Evolutionary conservation across 1,140 invertebrate genomes (phyloP), one percentile per base, ranked within the genome.

Genomic region (Hylyphantes graminicola): DNA sequence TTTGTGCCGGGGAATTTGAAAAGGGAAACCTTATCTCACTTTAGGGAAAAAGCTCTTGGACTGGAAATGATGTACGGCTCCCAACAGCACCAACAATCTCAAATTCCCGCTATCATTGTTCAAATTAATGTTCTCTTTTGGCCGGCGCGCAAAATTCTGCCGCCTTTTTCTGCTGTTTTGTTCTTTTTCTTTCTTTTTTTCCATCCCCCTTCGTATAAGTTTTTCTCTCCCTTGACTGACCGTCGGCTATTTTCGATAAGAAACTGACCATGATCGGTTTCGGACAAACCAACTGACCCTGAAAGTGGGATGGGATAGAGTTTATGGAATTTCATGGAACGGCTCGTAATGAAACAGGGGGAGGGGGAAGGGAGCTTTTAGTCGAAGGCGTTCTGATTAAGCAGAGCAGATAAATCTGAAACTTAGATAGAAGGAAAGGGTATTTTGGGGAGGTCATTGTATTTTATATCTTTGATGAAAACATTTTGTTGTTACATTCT

Each of bases 21-120:
- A 81, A 73, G 79, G 21, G 67, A 81, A 81, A 72, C 55, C 57
- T 73, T 73, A 68, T 64, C 64, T 73, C 48, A 8, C 17, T 54
- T n/a, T 68, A 17, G 65, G 35, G 50, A n/a, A 13, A 53, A 81
- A 57, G 50, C 12, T 12, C 80, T 65, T 72, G 59, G 59, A 57
- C 50, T 75, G 80, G 70, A 83, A 83, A 83, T 83, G 80, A 83
- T 83, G 13, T 83, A 83, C 75, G 35, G 80, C 19, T 75, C 72
- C 80, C 72, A 12, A 19, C 68, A 67, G 35, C 80, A 70, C 80
- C 80, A 83, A 74, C 80, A 83, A 83, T 83, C 80, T 83, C 80
- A 83, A 83, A 83, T 83, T 83, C 80, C 72, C 80, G 53, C 70
- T 72, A 67, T 83, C 80, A 83, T 83, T 83, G 80, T 83, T 83